Percentiles rank a stretch among this genome's conserved stretches.
phyloP scores from a whole-genome alignment of 2,113 vertebrate genomes.

The Lycaon pictus region DNA sequence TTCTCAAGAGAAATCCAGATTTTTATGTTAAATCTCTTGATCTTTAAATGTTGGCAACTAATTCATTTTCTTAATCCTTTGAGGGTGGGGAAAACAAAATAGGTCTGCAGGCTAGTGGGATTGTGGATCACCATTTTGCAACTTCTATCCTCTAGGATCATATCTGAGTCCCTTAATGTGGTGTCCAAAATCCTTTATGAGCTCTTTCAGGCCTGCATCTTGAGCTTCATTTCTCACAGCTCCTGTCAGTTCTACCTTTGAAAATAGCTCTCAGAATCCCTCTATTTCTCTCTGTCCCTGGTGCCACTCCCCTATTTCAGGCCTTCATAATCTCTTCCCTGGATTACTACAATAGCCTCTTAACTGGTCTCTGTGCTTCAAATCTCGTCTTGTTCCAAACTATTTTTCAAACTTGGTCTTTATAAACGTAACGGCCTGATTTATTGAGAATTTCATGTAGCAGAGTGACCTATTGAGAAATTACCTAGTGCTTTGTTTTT shows the following conservation, averaged over 20 bases:
- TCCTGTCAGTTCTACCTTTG: neutral
- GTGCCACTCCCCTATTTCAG: neutral
- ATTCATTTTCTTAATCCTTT: neutral
- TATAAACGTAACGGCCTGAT: constrained; percentile 44
- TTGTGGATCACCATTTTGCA: neutral
- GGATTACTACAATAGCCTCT: constrained; percentile 43
- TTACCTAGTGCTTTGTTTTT: constrained; percentile 58
- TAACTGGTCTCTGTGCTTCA: constrained; percentile 40
- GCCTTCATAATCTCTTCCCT: constrained; percentile 8
- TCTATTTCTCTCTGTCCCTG: constrained; percentile 39
- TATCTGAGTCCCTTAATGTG: neutral
- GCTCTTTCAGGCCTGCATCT: neutral
- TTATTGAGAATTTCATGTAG: constrained; percentile 57
- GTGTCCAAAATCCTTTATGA: neutral
- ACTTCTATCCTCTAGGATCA: neutral
- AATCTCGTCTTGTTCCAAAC: constrained; percentile 27
- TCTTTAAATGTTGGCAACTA: neutral
- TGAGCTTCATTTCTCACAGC: constrained; percentile 51
- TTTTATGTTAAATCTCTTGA: neutral
- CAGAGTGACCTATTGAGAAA: constrained; percentile 64
- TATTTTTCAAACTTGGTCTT: constrained; percentile 65
- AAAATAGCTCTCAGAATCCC: constrained; percentile 58
- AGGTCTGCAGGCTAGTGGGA: neutral
- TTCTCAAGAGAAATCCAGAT: neutral
- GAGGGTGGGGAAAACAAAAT: neutral